Conservation (phyloP, 2,888 invertebrate genomes). For the Harpagoxenus sublaevis region DNA sequence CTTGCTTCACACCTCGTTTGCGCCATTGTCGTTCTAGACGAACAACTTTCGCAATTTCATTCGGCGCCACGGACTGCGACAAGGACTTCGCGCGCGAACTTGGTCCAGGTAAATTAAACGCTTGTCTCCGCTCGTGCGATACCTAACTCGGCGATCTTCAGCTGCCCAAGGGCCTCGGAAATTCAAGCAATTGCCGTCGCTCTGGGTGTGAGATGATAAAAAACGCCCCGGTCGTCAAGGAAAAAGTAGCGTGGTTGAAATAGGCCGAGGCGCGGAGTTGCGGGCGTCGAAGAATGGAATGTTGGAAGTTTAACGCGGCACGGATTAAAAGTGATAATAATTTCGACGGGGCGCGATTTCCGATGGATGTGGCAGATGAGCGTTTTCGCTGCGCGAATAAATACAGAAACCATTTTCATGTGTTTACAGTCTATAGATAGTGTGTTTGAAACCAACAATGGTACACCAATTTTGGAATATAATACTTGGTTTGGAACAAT, state of each 20-base stretch:
- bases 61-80: slow-evolving; percentile 54
- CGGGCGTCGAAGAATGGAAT: background rate
- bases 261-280: background rate
- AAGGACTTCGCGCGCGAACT: slow-evolving; percentile 62
- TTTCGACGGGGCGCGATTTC: slow-evolving; percentile 19
- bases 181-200: slow-evolving; percentile 53
- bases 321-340: slow-evolving; percentile 5
- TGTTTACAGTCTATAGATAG: background rate
- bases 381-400: slow-evolving; percentile 3
- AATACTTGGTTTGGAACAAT: slow-evolving; percentile 14
- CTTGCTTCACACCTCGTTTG: slow-evolving; percentile 77
- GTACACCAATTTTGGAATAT: background rate
- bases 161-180: slow-evolving; percentile 29
- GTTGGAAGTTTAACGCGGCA: background rate
- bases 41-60: slow-evolving; percentile 73
- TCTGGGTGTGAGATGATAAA: slow-evolving; percentile 37
- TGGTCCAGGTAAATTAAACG: slow-evolving; percentile 72
- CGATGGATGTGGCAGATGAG: background rate
- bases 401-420: slow-evolving; percentile 4
- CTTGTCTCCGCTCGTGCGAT: slow-evolving; percentile 59
- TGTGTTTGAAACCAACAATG: background rate
- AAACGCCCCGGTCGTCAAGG: background rate
- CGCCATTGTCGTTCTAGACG: slow-evolving; percentile 71
- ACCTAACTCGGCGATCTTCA: slow-evolving; percentile 41
- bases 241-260: background rate